These are phyloP conservation scores for Lutraria rhynchaena DNA, from an alignment of 1,140 invertebrate genomes.

Conservation along the genomic window DNA sequence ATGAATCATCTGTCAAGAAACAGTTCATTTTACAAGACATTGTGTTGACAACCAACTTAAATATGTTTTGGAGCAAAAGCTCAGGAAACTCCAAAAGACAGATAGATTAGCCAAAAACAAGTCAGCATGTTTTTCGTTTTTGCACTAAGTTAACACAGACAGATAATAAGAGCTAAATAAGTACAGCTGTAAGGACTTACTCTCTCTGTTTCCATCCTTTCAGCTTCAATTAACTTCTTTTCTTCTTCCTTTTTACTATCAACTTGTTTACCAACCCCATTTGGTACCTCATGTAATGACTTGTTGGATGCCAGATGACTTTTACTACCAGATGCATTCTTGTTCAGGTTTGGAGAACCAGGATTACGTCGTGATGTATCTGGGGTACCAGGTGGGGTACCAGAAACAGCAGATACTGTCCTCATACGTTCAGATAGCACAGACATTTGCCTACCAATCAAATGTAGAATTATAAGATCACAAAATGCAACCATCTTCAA, in stretches of 20 bases:
- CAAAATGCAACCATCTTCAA: too few species aligned
- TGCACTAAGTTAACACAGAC: too few species aligned
- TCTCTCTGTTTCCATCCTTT: constrained; percentile 73
- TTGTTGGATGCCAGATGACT: constrained; percentile 10
- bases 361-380: constrained; percentile 3
- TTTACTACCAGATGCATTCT: constrained; percentile 15
- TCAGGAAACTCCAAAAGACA: too few species aligned
- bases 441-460: constrained; percentile 72
- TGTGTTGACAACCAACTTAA: too few species aligned
- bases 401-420: constrained; percentile 38
- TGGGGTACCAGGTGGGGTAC: constrained; percentile 40
- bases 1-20: too few species aligned
- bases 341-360: constrained; percentile 1
- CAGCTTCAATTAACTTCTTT: constrained; percentile 74
- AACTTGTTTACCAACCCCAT: constrained; percentile 26
- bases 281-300: not conserved
- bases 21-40: too few species aligned
- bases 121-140: too few species aligned
- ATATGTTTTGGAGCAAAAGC: too few species aligned
- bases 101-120: too few species aligned
- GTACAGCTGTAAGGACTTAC: too few species aligned
- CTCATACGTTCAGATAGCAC: constrained; percentile 65
- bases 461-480: too few species aligned
- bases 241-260: constrained; percentile 61
- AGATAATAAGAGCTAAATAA: too few species aligned